These are phyloP conservation scores for Phymastichus coffea DNA, from an alignment of 1,140 invertebrate species.

Conservation along the genomic window DNA sequence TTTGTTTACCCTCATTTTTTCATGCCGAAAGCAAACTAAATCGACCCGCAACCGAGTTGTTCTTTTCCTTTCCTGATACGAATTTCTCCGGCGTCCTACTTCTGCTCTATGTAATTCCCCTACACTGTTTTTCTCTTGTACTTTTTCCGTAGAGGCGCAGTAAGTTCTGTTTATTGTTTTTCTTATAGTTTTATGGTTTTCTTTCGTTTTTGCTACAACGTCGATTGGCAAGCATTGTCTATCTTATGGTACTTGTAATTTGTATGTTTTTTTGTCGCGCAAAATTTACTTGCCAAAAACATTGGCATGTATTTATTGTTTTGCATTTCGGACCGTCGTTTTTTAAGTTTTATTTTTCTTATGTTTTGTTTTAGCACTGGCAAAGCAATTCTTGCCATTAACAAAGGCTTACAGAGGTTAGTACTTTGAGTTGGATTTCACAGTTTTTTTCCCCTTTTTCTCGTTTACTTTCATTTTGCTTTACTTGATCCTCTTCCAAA, in stretches of 20 bases:
- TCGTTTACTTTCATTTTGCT: slow-evolving; percentile 20
- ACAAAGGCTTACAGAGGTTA: slow-evolving; percentile 86
- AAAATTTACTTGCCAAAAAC: slow-evolving; percentile 14
- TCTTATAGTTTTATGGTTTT: too few species aligned
- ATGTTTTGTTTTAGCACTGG: slow-evolving; percentile 70
- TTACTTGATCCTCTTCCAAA: slow-evolving; percentile 4
- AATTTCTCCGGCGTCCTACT: too few species aligned
- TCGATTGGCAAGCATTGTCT: slow-evolving; percentile 15
- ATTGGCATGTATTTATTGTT: not conserved
- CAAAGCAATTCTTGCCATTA: slow-evolving; percentile 84
- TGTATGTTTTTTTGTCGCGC: slow-evolving; percentile 7
- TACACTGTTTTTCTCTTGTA: slow-evolving; percentile 4
- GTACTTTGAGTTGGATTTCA: slow-evolving; percentile 52
- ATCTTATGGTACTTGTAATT: not conserved
- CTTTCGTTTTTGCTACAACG: too few species aligned
- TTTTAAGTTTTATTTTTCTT: slow-evolving; percentile 34
- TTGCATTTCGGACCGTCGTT: slow-evolving; percentile 19
- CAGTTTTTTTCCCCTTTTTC: slow-evolving; percentile 12
- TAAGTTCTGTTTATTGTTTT: slow-evolving; percentile 5
- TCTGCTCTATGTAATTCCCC: too few species aligned
- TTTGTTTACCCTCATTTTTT: too few species aligned
- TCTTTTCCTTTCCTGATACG: too few species aligned
- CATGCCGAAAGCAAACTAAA: too few species aligned
- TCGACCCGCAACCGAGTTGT: too few species aligned
- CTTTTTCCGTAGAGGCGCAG: slow-evolving; percentile 10